These are phyloP conservation scores for Luidia sarsii DNA, from an alignment of 53 echinoderm and acorn worm species.

Conservation along the genomic window DNA sequence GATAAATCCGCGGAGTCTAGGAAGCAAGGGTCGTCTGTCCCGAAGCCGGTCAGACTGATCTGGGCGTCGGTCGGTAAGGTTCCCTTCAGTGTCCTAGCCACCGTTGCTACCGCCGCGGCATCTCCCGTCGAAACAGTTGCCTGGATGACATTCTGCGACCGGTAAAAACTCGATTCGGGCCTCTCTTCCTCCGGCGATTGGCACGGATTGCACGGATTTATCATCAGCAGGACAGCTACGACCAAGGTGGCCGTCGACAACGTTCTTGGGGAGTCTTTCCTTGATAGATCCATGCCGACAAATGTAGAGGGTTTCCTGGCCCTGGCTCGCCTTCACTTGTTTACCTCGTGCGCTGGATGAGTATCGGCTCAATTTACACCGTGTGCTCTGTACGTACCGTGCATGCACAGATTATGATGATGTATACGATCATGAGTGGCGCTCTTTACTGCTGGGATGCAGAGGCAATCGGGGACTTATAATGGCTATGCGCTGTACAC, in stretches of 20 bases:
- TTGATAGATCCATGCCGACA: slow-evolving; percentile 34
- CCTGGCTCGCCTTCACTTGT: background rate
- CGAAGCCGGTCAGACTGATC: slow-evolving; percentile 45
- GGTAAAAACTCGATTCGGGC: slow-evolving; percentile 30
- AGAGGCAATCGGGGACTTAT: too few species aligned
- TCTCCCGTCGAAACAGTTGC: background rate
- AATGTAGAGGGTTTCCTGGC: background rate
- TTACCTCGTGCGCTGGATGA: too few species aligned
- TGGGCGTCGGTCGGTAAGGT: background rate
- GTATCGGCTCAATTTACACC: background rate
- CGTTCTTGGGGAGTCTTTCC: slow-evolving; percentile 27
- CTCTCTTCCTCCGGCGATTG: slow-evolving; percentile 19
- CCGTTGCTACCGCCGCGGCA: background rate
- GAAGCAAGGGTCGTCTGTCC: slow-evolving; percentile 59
- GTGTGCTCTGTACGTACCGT: background rate
- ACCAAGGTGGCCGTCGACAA: background rate
- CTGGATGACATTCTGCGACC: slow-evolving; percentile 8
- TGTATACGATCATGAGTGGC: slow-evolving; percentile 25
- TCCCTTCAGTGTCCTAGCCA: slow-evolving; percentile 47
- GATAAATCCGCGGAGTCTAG: slow-evolving; percentile 36
- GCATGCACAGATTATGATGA: background rate
- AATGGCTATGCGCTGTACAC: too few species aligned
- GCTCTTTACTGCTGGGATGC: slow-evolving; percentile 30
- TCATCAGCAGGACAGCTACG: slow-evolving; percentile 5
- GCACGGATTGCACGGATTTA: slow-evolving; percentile 32